Conservation (phyloP, 2,797 vertebrate genomes). For the Odontamblyopus rebecca region DNA sequence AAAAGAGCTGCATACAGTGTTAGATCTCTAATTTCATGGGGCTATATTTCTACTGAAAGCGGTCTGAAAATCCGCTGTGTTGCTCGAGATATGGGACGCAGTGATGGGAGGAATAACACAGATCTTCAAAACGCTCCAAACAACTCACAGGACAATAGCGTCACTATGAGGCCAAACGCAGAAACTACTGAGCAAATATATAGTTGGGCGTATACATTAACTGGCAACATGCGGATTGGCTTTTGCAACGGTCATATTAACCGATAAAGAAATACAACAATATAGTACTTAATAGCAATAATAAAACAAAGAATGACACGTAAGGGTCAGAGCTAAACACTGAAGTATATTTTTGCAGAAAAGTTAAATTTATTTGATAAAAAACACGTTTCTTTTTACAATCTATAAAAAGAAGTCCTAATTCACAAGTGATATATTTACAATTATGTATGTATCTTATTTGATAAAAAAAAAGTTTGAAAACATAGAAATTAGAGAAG, state of each 20-base stretch:
- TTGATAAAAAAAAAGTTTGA: too few relatives aligned
- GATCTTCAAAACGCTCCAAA: background rate
- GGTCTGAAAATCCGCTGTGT: background rate
- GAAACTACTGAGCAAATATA: background rate
- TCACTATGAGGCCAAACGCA: background rate
- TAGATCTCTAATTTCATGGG: background rate
- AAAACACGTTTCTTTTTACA: too few relatives aligned
- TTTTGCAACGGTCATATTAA: background rate
- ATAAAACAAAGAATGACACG: background rate
- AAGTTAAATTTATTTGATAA: too few relatives aligned
- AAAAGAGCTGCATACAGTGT: background rate
- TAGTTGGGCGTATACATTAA: too few relatives aligned
- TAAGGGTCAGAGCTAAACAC: background rate
- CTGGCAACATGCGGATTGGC: background rate
- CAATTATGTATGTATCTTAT: background rate
- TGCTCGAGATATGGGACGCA: conserved; percentile 22
- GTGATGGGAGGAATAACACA: conserved; percentile 14
- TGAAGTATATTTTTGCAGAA: background rate
- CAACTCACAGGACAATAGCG: conserved; percentile 36
- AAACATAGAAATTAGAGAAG: background rate
- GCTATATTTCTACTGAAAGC: background rate
- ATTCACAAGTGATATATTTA: background rate
- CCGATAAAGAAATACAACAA: background rate
- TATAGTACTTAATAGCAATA: too few relatives aligned
- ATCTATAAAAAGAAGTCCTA: background rate